Base-by-base conservation (phyloP, 2,113 vertebrate genomes). In the Strix aluco region DNA sequence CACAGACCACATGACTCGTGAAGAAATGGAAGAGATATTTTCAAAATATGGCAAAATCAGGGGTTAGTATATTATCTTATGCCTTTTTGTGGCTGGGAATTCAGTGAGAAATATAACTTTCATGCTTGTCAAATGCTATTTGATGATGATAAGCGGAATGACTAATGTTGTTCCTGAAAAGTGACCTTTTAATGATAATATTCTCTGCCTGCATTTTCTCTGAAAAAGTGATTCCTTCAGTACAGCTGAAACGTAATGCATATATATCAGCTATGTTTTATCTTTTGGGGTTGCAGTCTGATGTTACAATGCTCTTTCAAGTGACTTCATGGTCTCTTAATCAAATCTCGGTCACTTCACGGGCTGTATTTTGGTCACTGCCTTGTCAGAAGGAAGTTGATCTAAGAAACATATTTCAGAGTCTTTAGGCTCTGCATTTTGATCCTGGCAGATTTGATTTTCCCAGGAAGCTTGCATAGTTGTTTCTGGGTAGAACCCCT, bases 11-110 rank as follows among this genome's bases (percentile, higher is more conserved):
- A 98, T 99, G 99, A 98, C 97, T 95, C 98, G 98, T 91, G 99
- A 99, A 98, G 98, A 99, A 97, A 98, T 99, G 98, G 98, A 98
- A 98, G 98, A 98, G 34, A 90, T 99, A 91, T 99, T 99, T 98
- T 98, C 92, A 96, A 97, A 98, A 96, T 99, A 99, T 92, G 98
- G 98, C 96, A 99, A 98, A 94, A 98, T 99, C 93, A 95, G 98
- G 98, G 98, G 98, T 99, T 98, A 99, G 98, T 99, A 98, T 98
- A 67, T 95, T 97, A 84, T 97, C 92, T 94, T 96, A 66, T 91
- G 94, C 85, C 90, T 92, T 95, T 97, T 89, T 85, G 59, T 96
- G 96, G 90, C 84, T 96, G 95, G 79, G 81, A 91, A 85, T 85
- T 97, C 84, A 90, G 92, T 71, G 54, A 89, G 77, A 89, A 95